phyloP scores from a whole-genome alignment of 2,888 invertebrate species.

The Eulithis prunata region DNA sequence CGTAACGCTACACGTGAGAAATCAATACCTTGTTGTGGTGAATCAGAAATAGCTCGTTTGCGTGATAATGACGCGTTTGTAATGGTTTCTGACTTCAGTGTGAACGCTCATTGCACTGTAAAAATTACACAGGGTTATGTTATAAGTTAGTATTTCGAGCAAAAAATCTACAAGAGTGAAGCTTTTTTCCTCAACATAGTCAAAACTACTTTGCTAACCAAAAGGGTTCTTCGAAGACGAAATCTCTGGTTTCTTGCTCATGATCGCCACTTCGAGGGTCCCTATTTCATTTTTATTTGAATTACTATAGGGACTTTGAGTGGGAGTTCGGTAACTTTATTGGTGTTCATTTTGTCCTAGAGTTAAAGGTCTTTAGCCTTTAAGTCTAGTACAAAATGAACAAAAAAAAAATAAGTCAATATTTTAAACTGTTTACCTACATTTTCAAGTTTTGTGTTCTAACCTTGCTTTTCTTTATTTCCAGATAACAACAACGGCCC shows the following conservation, averaged over 20 bases:
- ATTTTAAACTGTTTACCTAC: not conserved
- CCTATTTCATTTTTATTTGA: no score
- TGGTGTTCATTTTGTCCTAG: no score
- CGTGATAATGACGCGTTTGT: slow-evolving; percentile 29
- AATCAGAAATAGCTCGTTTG: slow-evolving; percentile 35
- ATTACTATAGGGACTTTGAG: no score
- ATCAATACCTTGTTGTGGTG: slow-evolving; percentile 41
- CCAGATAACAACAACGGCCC: slow-evolving; percentile 60
- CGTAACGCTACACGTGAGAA: slow-evolving; percentile 38
- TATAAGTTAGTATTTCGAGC: not conserved
- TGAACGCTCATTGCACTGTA: slow-evolving; percentile 12
- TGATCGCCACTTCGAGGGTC: no score
- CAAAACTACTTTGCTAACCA: no score
- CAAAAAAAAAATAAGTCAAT: not conserved
- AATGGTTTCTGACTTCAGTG: slow-evolving; percentile 24
- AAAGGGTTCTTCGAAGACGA: no score
- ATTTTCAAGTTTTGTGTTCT: not conserved
- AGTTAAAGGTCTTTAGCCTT: not conserved
- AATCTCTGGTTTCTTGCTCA: no score
- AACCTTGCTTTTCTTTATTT: slow-evolving; percentile 34
- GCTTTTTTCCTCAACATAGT: no score
- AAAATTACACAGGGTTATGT: slow-evolving; percentile 2
- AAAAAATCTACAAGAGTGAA: no score
- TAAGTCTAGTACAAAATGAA: no score
- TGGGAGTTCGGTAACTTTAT: no score